These are phyloP conservation scores for Phragmatobia fuliginosa DNA, from an alignment of 2,888 invertebrate genomes.

Conservation along the genomic window DNA sequence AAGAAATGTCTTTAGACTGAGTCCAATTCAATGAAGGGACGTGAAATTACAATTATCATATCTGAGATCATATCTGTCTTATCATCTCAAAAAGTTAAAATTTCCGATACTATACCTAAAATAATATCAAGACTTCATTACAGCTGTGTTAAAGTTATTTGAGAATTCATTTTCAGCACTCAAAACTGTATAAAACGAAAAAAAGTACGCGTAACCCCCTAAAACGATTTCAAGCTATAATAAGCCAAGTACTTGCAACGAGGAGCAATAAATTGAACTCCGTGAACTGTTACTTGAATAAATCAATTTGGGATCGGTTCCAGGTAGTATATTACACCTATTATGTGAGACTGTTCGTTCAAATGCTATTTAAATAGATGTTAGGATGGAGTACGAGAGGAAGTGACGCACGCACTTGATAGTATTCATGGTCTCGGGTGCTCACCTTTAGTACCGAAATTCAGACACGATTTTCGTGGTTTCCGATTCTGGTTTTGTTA, in stretches of 20 bases:
- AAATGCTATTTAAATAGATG: constrained; percentile 15
- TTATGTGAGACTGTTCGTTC: constrained; percentile 28
- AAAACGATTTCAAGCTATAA: constrained; percentile 25
- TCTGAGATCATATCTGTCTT: too few species aligned
- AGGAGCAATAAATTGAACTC: constrained; percentile 44
- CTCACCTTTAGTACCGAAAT: not conserved
- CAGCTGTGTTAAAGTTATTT: too few species aligned
- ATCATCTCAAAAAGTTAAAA: too few species aligned
- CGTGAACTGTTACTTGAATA: constrained; percentile 44
- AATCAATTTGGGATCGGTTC: constrained; percentile 47
- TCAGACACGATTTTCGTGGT: not conserved
- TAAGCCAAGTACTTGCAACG: constrained; percentile 39
- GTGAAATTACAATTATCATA: too few species aligned
- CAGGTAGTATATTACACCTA: constrained; percentile 28
- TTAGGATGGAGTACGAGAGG: constrained; percentile 1
- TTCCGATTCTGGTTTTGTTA: not conserved
- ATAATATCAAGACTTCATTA: too few species aligned
- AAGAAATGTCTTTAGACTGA: too few species aligned
- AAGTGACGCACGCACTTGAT: not conserved
- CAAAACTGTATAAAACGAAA: too few species aligned
- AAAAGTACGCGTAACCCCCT: constrained; percentile 23
- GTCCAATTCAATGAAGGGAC: too few species aligned
- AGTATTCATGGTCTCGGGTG: not conserved
- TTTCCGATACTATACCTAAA: too few species aligned
- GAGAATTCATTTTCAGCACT: too few species aligned